These are phyloP conservation scores for Augochlorella aurata DNA, from an alignment of 2,888 invertebrate genomes.

Conservation along the genomic window DNA sequence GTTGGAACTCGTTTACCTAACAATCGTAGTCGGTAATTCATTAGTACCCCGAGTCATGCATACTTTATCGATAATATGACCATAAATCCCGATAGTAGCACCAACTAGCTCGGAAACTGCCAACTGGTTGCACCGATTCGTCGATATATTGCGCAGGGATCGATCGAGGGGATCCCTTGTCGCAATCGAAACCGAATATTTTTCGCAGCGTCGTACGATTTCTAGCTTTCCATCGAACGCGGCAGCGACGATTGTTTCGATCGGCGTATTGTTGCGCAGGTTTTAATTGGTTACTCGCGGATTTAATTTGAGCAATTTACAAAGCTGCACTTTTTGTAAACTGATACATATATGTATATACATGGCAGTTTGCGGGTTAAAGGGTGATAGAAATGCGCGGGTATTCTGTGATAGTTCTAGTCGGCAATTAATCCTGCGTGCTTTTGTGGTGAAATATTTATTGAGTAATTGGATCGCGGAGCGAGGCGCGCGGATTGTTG, in stretches of 20 bases:
- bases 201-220: not conserved
- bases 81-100: not conserved
- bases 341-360: too few relatives aligned
- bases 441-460: conserved; percentile 5
- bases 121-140: not conserved
- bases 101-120: not conserved
- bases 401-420: not conserved
- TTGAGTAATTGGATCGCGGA: not conserved
- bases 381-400: not conserved
- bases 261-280: too few relatives aligned
- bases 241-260: not conserved
- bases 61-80: not conserved
- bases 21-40: not conserved
- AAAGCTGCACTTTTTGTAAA: not conserved
- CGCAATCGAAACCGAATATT: too few relatives aligned
- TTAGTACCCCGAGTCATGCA: not conserved
- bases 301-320: not conserved
- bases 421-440: conserved; percentile 16
- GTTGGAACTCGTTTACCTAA: not conserved
- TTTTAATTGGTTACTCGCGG: not conserved
- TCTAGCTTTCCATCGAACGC: not conserved
- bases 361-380: not conserved
- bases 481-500: not conserved
- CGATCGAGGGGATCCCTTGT: not conserved
- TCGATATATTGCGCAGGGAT: not conserved